Conservation (phyloP, 2,888 invertebrate genomes). For the Cartodere bifasciata region DNA sequence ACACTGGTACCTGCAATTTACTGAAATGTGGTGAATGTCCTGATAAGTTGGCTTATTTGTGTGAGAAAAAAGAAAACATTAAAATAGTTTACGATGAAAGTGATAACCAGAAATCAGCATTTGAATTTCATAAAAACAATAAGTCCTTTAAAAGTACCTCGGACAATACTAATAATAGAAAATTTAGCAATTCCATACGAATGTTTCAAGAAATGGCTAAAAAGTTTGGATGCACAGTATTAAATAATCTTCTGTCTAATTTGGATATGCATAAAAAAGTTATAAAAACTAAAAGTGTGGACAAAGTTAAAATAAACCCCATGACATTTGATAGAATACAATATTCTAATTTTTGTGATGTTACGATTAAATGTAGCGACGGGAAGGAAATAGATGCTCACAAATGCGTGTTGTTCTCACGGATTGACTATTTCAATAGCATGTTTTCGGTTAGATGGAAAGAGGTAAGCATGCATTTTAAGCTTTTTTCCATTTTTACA, state of each 20-base stretch:
- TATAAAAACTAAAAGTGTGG: constrained; percentile 15
- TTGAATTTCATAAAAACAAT: constrained; percentile 29
- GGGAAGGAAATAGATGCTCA: constrained; percentile 48
- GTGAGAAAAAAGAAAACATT: constrained; percentile 12
- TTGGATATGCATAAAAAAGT: constrained; percentile 23
- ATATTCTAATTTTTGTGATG: constrained; percentile 29
- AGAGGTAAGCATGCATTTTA: constrained; percentile 41
- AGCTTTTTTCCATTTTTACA: constrained; percentile 3
- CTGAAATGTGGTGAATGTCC: constrained; percentile 40
- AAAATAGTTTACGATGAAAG: constrained; percentile 9
- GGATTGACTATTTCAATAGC: constrained; percentile 75
- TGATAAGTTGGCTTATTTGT: constrained; percentile 18
- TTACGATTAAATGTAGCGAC: constrained; percentile 29
- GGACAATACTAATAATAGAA: constrained; percentile 22
- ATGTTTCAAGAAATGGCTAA: constrained; percentile 45
- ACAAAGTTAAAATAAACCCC: constrained; percentile 14
- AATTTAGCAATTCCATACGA: constrained; percentile 39
- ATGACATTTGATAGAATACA: constrained; percentile 16
- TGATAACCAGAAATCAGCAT: constrained; percentile 33
- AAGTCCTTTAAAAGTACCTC: too few relatives aligned
- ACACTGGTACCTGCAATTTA: constrained; percentile 54
- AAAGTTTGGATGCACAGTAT: constrained; percentile 37
- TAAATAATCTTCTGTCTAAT: constrained; percentile 41
- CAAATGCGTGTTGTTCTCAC: constrained; percentile 65
- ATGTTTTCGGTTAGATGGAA: constrained; percentile 74